Evolutionary conservation across 2,888 invertebrate species (phyloP), one percentile per base, ranked within the genome.

Genomic region (Tetragnatha montana): DNA sequence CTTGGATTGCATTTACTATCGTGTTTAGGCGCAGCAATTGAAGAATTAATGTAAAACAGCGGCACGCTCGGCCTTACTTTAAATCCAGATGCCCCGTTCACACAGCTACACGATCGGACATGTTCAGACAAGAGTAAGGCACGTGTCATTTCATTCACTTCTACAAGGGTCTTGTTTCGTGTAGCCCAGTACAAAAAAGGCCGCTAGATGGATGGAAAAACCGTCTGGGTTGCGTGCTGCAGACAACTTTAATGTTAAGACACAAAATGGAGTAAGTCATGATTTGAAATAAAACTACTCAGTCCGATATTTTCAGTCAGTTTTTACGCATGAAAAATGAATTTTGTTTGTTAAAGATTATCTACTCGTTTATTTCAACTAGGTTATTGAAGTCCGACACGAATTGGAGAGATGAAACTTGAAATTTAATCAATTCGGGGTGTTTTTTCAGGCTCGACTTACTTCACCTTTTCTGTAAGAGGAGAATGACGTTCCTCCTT

Each of bases 131-230:
- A 60, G 73, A 80, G 86, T 80, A 73, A 86, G 73, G 71, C 60
- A 80, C 73, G 86, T 86, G 73, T 86, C 86, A 80, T 86, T 86
- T 86, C 86, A 86, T 86, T 86, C 79, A 86, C 86, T 86, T 86
- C 73, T 74, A 86, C 47, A 80, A 19, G 79, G 79, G 80, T 73
- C 68, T 17, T 71, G 60, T 86, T 86, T 86, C 86, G 85, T 85
- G 85, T 22, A 35, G n/a, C 47, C 14, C 12, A n/a, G 51, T 12
- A 51, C 47, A 85, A 79, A 73, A 71, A 79, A 85, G 14, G 22
- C 80, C 22, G 78, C 86, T 80, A 86, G 80, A 86, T 86, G 79
- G 80, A 86, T 80, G 86, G 50, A 80, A 79, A 68, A 79, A 68
- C 70, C n/a, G 80, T 60, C 49, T n/a, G 8, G 71, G 70, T 78